These are phyloP conservation scores for Lithophane socia DNA, from an alignment of 2,888 invertebrate species.

Conservation along the genomic window DNA sequence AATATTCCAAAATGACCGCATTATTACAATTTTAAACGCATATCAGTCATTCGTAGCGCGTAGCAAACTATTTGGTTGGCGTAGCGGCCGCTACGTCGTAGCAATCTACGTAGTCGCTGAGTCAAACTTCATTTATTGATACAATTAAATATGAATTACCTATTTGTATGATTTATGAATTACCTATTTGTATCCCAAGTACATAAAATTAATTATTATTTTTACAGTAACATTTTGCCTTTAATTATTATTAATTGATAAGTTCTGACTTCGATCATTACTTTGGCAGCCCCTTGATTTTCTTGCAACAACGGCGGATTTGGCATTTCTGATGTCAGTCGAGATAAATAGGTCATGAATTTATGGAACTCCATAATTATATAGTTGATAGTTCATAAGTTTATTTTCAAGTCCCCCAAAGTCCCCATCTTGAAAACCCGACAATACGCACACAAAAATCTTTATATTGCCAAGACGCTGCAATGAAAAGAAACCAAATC, in stretches of 20 bases:
- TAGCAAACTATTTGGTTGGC: neutral
- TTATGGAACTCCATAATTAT: too few species aligned
- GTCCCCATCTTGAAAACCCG: conserved; percentile 14
- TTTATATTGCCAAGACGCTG: conserved; percentile 62
- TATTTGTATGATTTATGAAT: neutral
- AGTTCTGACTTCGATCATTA: neutral
- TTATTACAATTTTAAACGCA: too few species aligned
- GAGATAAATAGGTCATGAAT: neutral
- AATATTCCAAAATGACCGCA: neutral
- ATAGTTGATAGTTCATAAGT: neutral
- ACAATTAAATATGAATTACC: neutral
- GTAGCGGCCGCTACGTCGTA: conserved; percentile 36
- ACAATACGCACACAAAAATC: conserved; percentile 58
- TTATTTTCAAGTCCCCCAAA: neutral
- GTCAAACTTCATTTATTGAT: neutral
- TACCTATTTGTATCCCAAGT: neutral
- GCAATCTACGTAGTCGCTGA: conserved; percentile 3
- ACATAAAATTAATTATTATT: too few species aligned
- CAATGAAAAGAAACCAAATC: conserved; percentile 44
- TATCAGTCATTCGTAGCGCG: conserved; percentile 6
- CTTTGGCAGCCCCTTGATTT: neutral
- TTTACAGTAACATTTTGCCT: neutral
- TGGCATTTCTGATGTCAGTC: neutral
- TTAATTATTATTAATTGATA: neutral
- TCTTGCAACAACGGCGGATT: neutral